Conservation (phyloP, 1,140 invertebrate species). For the Sitophilus oryzae region DNA sequence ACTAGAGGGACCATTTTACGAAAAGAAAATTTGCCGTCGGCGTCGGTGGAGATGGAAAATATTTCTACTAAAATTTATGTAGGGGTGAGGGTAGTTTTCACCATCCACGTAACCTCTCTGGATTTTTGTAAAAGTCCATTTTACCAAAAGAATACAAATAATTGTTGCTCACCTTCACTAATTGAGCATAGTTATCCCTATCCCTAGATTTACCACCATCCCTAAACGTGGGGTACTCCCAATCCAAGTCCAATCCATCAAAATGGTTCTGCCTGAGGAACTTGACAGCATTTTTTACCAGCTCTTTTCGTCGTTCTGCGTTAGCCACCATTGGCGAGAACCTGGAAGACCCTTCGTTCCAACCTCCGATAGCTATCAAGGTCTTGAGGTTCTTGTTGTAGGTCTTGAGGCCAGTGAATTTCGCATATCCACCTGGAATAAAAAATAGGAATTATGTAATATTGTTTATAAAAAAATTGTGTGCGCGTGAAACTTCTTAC, state of each 20-base stretch:
- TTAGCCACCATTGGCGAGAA: conserved; percentile 84
- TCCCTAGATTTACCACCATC: conserved; percentile 89
- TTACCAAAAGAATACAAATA: no score
- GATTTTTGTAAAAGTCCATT: no score
- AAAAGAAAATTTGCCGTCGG: no score
- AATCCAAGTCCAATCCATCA: conserved; percentile 93
- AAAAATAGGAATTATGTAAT: no score
- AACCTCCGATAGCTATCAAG: conserved; percentile 89
- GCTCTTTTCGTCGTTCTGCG: conserved; percentile 65
- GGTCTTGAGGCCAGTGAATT: conserved; percentile 87
- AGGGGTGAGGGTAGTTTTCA: no score
- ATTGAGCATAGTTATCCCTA: conserved; percentile 79
- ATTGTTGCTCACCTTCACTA: conserved; percentile 70
- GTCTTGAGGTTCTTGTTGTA: conserved; percentile 92
- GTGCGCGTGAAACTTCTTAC: no score
- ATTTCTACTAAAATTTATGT: no score
- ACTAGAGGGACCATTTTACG: no score
- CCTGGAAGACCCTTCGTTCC: conserved; percentile 89
- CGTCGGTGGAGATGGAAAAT: no score
- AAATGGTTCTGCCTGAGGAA: conserved; percentile 90
- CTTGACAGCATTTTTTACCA: conserved; percentile 80
- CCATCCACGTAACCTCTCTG: no score
- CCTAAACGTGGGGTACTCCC: conserved; percentile 86
- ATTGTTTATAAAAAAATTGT: no score
- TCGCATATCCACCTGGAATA: conserved; percentile 87